Conservation (phyloP, 2,888 invertebrate species). For the Bedellia somnulentella region DNA sequence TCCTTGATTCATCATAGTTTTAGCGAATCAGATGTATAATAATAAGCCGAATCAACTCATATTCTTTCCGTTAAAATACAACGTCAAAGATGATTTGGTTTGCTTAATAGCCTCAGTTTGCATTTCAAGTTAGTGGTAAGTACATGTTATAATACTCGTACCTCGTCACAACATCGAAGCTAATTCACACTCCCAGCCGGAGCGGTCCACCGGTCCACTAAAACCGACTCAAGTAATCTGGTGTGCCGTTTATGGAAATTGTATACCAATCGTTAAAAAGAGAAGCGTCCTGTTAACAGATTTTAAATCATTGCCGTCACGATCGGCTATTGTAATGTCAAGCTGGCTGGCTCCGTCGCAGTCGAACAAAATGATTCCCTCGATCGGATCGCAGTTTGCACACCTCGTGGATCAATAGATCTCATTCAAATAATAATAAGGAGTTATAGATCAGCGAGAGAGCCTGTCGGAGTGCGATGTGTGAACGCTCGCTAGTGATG, state of each 20-base stretch:
- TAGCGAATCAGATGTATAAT: too few relatives aligned
- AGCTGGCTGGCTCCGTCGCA: conserved; percentile 54
- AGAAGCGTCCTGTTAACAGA: conserved; percentile 60
- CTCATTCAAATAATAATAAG: conserved; percentile 60
- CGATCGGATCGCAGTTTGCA: conserved; percentile 47
- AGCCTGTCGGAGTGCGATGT: too few relatives aligned
- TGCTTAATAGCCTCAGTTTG: too few relatives aligned
- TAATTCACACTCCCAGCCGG: too few relatives aligned
- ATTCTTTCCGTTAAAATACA: too few relatives aligned
- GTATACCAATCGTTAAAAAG: conserved; percentile 60
- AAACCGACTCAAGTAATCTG: conserved; percentile 36
- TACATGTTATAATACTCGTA: too few relatives aligned
- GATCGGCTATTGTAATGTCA: conserved; percentile 55
- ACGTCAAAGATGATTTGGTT: too few relatives aligned
- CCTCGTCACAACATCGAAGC: too few relatives aligned
- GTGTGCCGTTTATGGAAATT: conserved; percentile 57
- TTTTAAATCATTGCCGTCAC: conserved; percentile 62
- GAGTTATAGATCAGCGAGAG: conserved; percentile 53
- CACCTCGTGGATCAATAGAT: conserved; percentile 58
- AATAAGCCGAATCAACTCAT: too few relatives aligned
- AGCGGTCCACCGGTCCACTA: too few relatives aligned
- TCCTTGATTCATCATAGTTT: too few relatives aligned
- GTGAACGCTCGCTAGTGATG: conserved; percentile 15
- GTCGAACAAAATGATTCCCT: conserved; percentile 56
- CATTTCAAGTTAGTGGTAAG: too few relatives aligned